A percentile compares a stretch with the other conserved stretches of the same genome.
phyloP scores from a whole-genome alignment of 1,140 invertebrate genomes.

The Whitmania pigra region DNA sequence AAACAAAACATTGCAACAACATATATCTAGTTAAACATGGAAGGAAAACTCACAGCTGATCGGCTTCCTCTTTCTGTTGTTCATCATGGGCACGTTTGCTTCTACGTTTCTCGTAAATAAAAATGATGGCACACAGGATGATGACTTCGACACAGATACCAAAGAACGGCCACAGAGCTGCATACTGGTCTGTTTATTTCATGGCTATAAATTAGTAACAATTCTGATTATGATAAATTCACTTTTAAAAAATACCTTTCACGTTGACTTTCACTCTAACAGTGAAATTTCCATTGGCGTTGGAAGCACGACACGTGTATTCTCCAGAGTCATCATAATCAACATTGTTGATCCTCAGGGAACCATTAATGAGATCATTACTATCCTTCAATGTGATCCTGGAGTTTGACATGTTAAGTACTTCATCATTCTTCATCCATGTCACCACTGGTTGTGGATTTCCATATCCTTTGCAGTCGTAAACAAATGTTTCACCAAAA shows the following conservation, averaged over 20 bases:
- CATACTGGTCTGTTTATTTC: constrained; percentile 36
- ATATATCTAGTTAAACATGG: not conserved
- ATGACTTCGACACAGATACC: constrained; percentile 58
- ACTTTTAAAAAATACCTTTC: constrained; percentile 52
- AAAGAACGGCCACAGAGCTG: constrained; percentile 44
- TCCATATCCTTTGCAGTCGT: constrained; percentile 34
- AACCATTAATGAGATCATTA: constrained; percentile 37
- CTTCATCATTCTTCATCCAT: not conserved
- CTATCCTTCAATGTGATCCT: not conserved
- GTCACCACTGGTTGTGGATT: constrained; percentile 28
- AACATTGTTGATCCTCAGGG: constrained; percentile 49
- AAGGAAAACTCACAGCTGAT: constrained; percentile 22
- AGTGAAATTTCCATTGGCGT: constrained; percentile 32
- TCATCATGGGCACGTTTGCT: constrained; percentile 37
- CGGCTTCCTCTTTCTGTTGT: constrained; percentile 28
- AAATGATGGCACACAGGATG: constrained; percentile 81
- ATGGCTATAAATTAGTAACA: not conserved
- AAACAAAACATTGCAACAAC: no score
- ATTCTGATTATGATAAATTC: not conserved
- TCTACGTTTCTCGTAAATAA: constrained; percentile 59
- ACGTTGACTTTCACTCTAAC: constrained; percentile 54
- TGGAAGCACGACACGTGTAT: constrained; percentile 51
- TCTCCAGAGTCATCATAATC: constrained; percentile 53
- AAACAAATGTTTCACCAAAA: constrained; percentile 32
- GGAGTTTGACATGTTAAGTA: not conserved